phyloP scores from a whole-genome alignment of 2,888 invertebrate genomes.

The Taphrorychus bicolor region DNA sequence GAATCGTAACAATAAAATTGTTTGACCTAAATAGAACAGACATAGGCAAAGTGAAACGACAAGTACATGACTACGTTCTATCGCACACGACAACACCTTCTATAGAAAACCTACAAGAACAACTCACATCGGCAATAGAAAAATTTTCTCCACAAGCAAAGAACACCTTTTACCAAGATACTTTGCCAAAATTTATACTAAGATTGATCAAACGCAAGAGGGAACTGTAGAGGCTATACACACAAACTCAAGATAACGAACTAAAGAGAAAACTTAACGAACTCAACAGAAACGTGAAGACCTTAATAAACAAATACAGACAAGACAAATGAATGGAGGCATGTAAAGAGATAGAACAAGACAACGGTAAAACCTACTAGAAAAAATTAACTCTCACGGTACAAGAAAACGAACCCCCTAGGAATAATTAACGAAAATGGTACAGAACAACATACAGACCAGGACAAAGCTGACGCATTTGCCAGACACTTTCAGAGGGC shows the following conservation, averaged over 20 bases:
- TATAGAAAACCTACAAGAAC: no score
- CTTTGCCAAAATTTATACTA: constrained; percentile 1
- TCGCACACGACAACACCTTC: no score
- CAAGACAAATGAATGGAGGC: constrained; percentile 4
- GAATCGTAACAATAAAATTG: no score
- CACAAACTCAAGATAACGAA: background rate
- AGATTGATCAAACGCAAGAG: background rate
- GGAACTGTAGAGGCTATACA: background rate
- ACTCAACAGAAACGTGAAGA: background rate
- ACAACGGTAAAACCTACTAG: no score
- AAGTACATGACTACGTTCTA: no score
- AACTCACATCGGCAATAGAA: no score
- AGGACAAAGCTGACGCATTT: background rate
- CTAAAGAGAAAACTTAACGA: background rate
- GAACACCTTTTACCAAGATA: no score
- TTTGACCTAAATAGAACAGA: no score
- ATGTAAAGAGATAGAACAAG: no score
- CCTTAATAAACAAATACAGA: background rate
- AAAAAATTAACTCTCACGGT: background rate
- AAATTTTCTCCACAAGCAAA: no score
- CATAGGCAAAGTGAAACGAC: no score
- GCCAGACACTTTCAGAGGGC: background rate
- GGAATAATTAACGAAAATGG: background rate
- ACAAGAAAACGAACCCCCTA: background rate
- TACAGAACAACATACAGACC: background rate